phyloP scores from a whole-genome alignment of 2,797 vertebrate genomes.

The Ctenopoma multispine region DNA sequence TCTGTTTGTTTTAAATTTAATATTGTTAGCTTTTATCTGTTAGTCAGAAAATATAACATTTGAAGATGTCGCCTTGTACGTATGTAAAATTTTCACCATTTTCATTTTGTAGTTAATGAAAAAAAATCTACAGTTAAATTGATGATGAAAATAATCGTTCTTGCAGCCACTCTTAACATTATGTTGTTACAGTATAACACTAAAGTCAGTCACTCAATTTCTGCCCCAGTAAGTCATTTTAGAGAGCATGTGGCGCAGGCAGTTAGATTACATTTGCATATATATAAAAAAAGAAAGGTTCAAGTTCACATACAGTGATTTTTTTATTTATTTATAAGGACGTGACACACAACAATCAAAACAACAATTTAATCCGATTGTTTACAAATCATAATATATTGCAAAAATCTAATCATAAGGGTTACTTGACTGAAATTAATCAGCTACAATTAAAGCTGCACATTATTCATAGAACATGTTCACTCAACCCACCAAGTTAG shows the following conservation, averaged over 20 bases:
- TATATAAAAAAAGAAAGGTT: constrained; percentile 20
- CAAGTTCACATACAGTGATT: constrained; percentile 61
- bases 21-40: too few species aligned
- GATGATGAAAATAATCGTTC: not conserved
- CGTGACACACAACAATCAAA: constrained; percentile 87
- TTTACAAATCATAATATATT: constrained; percentile 91
- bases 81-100: too few species aligned
- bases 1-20: too few species aligned
- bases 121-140: not conserved
- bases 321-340: constrained; percentile 83
- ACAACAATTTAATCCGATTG: constrained; percentile 91
- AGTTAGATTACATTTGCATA: not conserved
- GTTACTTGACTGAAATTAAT: constrained; percentile 91
- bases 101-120: not conserved
- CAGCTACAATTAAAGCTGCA: constrained; percentile 96
- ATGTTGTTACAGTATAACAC: not conserved
- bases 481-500: constrained; percentile 75
- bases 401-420: constrained; percentile 87
- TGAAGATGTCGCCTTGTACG: too few species aligned
- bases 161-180: not conserved
- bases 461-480: constrained; percentile 92
- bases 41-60: too few species aligned
- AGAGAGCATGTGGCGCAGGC: too few species aligned
- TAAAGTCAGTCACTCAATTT: too few species aligned
- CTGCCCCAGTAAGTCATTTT: too few species aligned